A percentile compares a stretch with the other conserved stretches of the same genome.
Evolutionary conservation across 2,113 vertebrate species (phyloP).

Genomic region (Mola mola): DNA sequence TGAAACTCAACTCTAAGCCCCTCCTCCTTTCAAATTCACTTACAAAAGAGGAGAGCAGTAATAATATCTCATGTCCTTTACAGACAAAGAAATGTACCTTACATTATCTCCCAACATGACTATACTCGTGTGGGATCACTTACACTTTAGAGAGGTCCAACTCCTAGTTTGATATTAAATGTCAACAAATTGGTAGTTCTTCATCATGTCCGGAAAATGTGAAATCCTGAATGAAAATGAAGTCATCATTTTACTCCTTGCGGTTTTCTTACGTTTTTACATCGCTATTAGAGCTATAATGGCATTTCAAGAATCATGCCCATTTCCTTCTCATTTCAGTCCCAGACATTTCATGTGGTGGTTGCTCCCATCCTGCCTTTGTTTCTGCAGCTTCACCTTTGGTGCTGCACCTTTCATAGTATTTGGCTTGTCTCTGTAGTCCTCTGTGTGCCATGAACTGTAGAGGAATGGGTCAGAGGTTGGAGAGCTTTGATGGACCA

Average conservation of each 20-base stretch:
- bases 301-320: neutral
- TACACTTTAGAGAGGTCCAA: neutral
- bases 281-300: neutral
- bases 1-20: neutral
- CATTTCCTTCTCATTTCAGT: constrained; percentile 16
- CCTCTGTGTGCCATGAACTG: constrained; percentile 53
- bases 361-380: constrained; percentile 31
- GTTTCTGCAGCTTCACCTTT: constrained; percentile 29
- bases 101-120: neutral
- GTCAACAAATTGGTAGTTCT: neutral
- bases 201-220: constrained; percentile 42
- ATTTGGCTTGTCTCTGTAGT: constrained; percentile 38
- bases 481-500: constrained; percentile 4
- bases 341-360: constrained; percentile 20
- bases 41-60: neutral
- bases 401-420: constrained; percentile 12
- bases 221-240: constrained; percentile 31
- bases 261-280: neutral
- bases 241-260: neutral
- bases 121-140: neutral
- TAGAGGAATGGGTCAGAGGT: neutral
- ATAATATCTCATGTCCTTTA: constrained; percentile 16
- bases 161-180: neutral
- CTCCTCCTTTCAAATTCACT: neutral
- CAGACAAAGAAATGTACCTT: neutral